phyloP scores from a whole-genome alignment of 1,140 invertebrate genomes.

The Platyura marginata region DNA sequence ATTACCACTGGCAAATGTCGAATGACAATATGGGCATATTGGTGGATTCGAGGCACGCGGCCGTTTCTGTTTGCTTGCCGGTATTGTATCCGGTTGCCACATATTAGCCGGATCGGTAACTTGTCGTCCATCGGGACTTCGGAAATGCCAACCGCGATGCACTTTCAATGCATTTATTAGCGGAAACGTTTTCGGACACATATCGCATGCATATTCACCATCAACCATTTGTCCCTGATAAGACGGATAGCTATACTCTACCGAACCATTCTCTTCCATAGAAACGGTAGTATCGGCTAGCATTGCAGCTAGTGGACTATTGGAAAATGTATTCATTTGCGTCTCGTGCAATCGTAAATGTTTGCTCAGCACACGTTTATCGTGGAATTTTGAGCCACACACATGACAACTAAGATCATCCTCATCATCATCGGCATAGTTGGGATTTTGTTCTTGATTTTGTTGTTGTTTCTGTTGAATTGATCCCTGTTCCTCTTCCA shows the following conservation, averaged over 20 bases:
- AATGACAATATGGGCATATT: constrained; percentile 19
- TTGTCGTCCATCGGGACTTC: constrained; percentile 26
- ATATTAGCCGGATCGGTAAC: constrained; percentile 11
- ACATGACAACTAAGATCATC: constrained; percentile 19
- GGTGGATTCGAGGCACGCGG: not conserved
- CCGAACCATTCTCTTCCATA: constrained; percentile 8
- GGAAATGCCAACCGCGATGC: constrained; percentile 26
- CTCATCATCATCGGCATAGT: not conserved
- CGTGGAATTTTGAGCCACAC: constrained; percentile 17
- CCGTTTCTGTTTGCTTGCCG: not conserved
- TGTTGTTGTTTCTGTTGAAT: not conserved
- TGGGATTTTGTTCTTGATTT: constrained; percentile 4
- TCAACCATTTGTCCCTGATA: constrained; percentile 20
- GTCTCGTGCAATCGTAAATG: constrained; percentile 21
- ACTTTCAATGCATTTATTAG: constrained; percentile 24
- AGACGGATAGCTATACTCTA: constrained; percentile 20
- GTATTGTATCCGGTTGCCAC: constrained; percentile 2
- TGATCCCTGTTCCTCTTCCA: not conserved
- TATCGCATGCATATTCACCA: constrained; percentile 22
- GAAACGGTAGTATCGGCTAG: constrained; percentile 12
- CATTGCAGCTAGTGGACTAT: constrained; percentile 21
- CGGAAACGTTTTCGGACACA: constrained; percentile 22
- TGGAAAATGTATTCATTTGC: constrained; percentile 16
- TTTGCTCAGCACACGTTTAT: constrained; percentile 21
- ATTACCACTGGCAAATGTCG: constrained; percentile 22